Percentiles rank a stretch among this genome's conserved stretches.
phyloP scores from a whole-genome alignment of 2,113 vertebrate genomes.

The Macaca fascicularis region DNA sequence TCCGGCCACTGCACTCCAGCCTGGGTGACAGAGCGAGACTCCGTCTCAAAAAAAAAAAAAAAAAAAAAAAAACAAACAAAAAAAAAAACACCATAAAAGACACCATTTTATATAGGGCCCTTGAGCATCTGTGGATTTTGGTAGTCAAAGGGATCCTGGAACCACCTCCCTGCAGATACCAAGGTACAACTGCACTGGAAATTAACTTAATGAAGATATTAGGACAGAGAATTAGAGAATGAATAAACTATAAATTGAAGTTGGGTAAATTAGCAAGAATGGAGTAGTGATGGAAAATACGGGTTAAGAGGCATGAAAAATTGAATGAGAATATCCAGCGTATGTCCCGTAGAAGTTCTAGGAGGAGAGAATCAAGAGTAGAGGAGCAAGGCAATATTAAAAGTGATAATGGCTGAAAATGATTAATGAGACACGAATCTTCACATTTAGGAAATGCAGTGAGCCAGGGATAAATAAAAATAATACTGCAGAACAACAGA shows the following conservation, averaged over 20 bases:
- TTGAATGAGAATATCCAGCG: background rate
- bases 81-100: no score
- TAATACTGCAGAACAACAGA: background rate
- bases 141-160: background rate
- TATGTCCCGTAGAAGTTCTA: background rate
- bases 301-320: background rate
- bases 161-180: background rate
- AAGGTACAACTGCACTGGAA: background rate
- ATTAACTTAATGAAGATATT: background rate
- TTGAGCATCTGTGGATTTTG: background rate
- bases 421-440: background rate
- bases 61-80: no score
- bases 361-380: background rate
- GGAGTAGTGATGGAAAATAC: background rate
- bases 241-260: background rate
- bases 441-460: background rate
- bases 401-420: background rate
- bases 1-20: no score
- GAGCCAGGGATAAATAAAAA: background rate
- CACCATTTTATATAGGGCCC: background rate
- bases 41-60: no score
- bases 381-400: background rate
- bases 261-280: background rate
- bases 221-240: background rate
- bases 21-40: no score